Percentiles rank a stretch among this genome's conserved stretches.
Conservation (phyloP, 1,140 invertebrate species). For the Camponotus vicinus region DNA sequence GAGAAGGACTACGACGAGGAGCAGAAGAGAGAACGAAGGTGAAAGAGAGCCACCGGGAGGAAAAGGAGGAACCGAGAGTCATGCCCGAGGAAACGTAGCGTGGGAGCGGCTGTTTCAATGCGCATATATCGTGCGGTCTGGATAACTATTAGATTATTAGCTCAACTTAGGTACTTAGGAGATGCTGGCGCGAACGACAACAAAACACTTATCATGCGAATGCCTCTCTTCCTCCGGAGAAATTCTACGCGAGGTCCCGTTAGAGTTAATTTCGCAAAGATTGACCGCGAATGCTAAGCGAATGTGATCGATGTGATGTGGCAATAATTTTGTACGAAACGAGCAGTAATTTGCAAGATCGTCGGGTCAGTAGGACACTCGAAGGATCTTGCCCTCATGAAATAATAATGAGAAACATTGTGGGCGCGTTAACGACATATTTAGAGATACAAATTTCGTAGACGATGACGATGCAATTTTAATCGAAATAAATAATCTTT, state of each 20-base stretch:
- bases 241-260: conserved; percentile 46
- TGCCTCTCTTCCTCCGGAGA: background rate
- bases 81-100: conserved; percentile 83
- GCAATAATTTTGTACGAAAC: conserved; percentile 15
- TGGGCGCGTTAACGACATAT: background rate
- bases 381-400: background rate
- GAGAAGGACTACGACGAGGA: conserved; percentile 39
- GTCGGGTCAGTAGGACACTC: background rate
- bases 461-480: background rate
- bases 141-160: conserved; percentile 78
- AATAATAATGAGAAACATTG: background rate
- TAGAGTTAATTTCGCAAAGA: conserved; percentile 45
- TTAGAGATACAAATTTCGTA: background rate
- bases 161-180: conserved; percentile 55
- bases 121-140: conserved; percentile 69
- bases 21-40: conserved; percentile 72
- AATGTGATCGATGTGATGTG: background rate
- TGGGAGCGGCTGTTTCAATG: conserved; percentile 81
- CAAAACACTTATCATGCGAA: conserved; percentile 7
- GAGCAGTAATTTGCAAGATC: background rate
- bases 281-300: conserved; percentile 5
- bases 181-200: conserved; percentile 24
- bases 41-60: conserved; percentile 64
- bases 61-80: conserved; percentile 71
- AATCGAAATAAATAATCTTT: background rate